These are phyloP conservation scores for Noctua janthe DNA, from an alignment of 2,888 invertebrate species.

Conservation along the genomic window DNA sequence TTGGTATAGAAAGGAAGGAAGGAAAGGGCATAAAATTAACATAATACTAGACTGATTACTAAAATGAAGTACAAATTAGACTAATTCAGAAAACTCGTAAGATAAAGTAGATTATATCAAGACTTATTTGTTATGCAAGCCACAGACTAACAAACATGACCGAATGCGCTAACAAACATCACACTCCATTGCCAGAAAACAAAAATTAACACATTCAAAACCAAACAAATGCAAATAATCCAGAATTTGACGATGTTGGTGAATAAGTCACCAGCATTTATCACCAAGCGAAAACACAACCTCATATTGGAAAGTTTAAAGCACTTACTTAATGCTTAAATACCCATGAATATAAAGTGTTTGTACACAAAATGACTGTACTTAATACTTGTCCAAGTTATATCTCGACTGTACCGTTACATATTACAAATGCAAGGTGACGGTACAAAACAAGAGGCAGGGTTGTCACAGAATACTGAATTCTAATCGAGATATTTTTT, in stretches of 20 bases:
- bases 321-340: slow-evolving; percentile 31
- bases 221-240: slow-evolving; percentile 3
- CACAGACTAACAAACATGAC: background rate
- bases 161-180: slow-evolving; percentile 1
- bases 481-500: background rate
- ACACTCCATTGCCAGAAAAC: slow-evolving; percentile 16
- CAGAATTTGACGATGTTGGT: background rate
- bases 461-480: slow-evolving; percentile 40
- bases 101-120: background rate
- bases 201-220: background rate
- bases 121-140: background rate
- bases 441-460: slow-evolving; percentile 37
- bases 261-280: slow-evolving; percentile 4
- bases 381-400: slow-evolving; percentile 58
- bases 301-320: slow-evolving; percentile 56
- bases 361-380: slow-evolving; percentile 50
- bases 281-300: slow-evolving; percentile 10
- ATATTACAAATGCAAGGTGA: slow-evolving; percentile 65
- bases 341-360: slow-evolving; percentile 52
- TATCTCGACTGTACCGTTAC: slow-evolving; percentile 61
- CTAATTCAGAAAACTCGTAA: background rate
- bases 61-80: background rate
- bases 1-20: too few species aligned
- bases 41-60: background rate
- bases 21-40: background rate